Conservation (phyloP, 2,888 invertebrate genomes). For the Perithous albicinctus region DNA sequence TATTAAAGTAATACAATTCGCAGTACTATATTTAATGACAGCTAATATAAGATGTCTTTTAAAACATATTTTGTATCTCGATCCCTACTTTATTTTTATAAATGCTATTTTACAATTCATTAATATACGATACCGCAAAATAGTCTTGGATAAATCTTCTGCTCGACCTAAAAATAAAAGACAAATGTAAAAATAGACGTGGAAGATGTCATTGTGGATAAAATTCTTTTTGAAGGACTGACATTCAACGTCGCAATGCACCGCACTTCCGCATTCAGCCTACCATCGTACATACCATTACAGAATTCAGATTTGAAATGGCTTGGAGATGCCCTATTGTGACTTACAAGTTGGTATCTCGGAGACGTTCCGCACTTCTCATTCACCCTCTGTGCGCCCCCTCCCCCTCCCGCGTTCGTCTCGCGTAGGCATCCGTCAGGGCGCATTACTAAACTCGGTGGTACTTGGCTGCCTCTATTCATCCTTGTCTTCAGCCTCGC, state of each 20-base stretch:
- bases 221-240: neutral
- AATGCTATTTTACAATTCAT: neutral
- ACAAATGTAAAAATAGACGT: neutral
- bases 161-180: neutral
- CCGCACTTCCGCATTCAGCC: conserved; percentile 2
- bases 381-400: conserved; percentile 47
- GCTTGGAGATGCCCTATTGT: conserved; percentile 71
- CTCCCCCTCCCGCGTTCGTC: too few species aligned
- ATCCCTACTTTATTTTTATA: neutral
- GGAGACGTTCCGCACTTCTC: conserved; percentile 71
- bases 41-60: too few species aligned
- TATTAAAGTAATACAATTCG: too few species aligned
- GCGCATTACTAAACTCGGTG: conserved; percentile 74
- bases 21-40: too few species aligned
- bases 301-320: conserved; percentile 8
- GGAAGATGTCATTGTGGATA: neutral
- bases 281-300: conserved; percentile 14
- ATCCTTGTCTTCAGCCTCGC: conserved; percentile 59
- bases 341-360: conserved; percentile 77
- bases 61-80: too few species aligned
- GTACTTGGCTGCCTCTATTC: conserved; percentile 69
- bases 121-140: too few species aligned
- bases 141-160: neutral
- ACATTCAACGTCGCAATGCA: neutral
- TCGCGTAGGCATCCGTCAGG: conserved; percentile 77